A percentile compares a stretch with the other conserved stretches of the same genome.
Conservation (phyloP, 1,140 invertebrate species). For the Calliopsis andreniformis region DNA sequence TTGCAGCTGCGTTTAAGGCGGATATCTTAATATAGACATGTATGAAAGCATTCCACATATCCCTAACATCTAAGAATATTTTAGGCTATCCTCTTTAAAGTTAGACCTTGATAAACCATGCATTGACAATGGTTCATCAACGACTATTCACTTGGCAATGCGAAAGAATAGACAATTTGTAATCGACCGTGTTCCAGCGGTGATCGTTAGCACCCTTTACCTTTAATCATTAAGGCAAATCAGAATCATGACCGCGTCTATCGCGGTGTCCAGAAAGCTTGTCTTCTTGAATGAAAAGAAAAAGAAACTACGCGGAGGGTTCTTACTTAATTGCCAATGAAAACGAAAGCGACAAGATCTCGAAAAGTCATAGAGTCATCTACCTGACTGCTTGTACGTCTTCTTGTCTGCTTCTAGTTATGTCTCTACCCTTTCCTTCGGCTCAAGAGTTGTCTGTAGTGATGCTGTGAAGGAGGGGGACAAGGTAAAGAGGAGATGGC, state of each 20-base stretch:
- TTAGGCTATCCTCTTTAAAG: not conserved
- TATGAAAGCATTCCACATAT: not conserved
- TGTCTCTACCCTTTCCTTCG: constrained; percentile 24
- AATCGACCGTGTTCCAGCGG: not conserved
- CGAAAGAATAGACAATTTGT: not conserved
- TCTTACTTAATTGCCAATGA: constrained; percentile 33
- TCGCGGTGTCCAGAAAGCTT: not conserved
- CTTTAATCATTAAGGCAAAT: not conserved
- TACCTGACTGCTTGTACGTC: not conserved
- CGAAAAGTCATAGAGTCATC: constrained; percentile 19
- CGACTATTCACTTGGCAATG: not conserved
- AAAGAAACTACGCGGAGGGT: constrained; percentile 21
- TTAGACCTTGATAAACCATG: not conserved
- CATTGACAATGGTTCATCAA: not conserved
- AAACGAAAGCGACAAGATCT: constrained; percentile 55
- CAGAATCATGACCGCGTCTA: not conserved
- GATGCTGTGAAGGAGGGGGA: constrained; percentile 4
- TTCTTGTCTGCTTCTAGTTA: not conserved
- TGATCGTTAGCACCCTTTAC: not conserved
- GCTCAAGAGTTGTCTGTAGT: constrained; percentile 32
- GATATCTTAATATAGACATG: not conserved
- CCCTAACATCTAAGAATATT: not conserved
- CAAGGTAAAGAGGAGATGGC: not conserved
- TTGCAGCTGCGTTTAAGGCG: no score
- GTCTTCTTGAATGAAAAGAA: not conserved